Conservation (phyloP, 2,888 invertebrate species). For the Lumbricus terrestris region DNA sequence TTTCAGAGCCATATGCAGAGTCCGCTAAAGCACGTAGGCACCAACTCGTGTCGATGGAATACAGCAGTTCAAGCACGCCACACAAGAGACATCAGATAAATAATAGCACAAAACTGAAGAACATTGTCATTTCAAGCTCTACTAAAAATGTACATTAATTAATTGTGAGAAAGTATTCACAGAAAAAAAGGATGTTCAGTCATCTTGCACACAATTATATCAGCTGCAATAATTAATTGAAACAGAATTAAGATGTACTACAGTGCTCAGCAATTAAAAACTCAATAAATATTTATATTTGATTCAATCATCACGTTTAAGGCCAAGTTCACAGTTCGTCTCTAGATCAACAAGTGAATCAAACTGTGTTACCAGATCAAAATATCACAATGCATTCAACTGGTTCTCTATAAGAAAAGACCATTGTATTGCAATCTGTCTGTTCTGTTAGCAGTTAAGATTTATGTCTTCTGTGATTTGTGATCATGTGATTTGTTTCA, state of each 20-base stretch:
- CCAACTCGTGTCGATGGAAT: too few relatives aligned
- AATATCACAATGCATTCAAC: too few relatives aligned
- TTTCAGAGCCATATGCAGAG: too few relatives aligned
- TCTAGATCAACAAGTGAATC: not conserved
- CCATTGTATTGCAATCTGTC: too few relatives aligned
- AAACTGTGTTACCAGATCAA: not conserved
- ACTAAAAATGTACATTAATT: not conserved
- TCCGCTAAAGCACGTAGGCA: too few relatives aligned
- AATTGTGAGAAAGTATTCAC: not conserved
- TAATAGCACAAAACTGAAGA: not conserved
- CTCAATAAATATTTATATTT: too few relatives aligned
- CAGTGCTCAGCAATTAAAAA: not conserved
- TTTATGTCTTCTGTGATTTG: too few relatives aligned
- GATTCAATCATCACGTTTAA: too few relatives aligned
- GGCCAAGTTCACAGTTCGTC: not conserved
- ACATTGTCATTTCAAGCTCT: not conserved
- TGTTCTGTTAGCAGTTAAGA: too few relatives aligned
- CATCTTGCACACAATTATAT: not conserved
- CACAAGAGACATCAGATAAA: not conserved
- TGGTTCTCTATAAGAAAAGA: too few relatives aligned
- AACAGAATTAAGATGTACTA: not conserved
- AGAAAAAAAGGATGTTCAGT: not conserved
- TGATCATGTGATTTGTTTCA: too few relatives aligned
- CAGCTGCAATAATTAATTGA: not conserved
- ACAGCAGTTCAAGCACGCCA: too few relatives aligned